These are phyloP conservation scores for Synergus umbraculus DNA, from an alignment of 2,888 invertebrate species.

Conservation along the genomic window DNA sequence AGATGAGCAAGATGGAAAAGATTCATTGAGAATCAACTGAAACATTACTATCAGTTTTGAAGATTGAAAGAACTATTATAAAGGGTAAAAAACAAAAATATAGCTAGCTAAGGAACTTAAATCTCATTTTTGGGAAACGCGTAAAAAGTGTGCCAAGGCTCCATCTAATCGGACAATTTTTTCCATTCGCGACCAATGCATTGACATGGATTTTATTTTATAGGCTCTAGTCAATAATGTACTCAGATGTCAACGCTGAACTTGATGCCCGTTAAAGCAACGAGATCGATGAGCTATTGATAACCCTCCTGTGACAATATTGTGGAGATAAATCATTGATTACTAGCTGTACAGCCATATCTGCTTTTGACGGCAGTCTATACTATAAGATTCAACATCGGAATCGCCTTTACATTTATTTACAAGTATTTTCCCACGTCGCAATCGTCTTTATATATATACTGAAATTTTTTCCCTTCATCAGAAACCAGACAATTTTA, in stretches of 20 bases:
- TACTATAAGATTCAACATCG: neutral
- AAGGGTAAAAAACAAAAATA: too few relatives aligned
- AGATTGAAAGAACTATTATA: too few relatives aligned
- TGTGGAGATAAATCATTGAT: constrained; percentile 33
- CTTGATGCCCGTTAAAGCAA: constrained; percentile 12
- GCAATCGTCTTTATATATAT: too few relatives aligned
- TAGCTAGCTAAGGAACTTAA: too few relatives aligned
- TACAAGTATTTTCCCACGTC: neutral
- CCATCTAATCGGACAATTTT: too few relatives aligned
- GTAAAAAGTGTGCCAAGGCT: too few relatives aligned
- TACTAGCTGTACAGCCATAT: constrained; percentile 9
- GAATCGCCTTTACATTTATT: neutral
- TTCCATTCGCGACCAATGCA: neutral
- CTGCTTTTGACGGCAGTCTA: neutral
- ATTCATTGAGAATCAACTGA: too few relatives aligned
- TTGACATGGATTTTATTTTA: neutral
- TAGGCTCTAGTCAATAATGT: neutral
- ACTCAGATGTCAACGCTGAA: neutral
- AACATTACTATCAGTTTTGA: too few relatives aligned
- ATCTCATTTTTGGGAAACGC: too few relatives aligned
- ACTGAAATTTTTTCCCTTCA: neutral
- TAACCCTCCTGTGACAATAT: constrained; percentile 28
- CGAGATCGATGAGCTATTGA: constrained; percentile 31
- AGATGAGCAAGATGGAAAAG: too few relatives aligned
- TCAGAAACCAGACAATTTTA: neutral